phyloP scores from a whole-genome alignment of 2,888 invertebrate species.

The Himalopsyche kuldschensis region DNA sequence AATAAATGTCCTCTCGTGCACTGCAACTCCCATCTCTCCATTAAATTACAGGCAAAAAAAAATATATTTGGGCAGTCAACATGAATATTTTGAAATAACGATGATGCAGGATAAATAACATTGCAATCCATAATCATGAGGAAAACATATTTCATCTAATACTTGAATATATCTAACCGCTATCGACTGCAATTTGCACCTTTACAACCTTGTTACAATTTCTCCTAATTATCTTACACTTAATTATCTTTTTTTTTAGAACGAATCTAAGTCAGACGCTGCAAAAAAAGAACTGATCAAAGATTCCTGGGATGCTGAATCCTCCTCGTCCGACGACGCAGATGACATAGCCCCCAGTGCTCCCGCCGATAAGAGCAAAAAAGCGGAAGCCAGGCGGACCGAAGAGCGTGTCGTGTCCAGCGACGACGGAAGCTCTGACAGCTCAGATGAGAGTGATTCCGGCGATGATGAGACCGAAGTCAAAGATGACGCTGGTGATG shows the following conservation, averaged over 20 bases:
- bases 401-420: slow-evolving; percentile 51
- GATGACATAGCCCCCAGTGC: slow-evolving; percentile 49
- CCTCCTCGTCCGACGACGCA: slow-evolving; percentile 63
- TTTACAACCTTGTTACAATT: too few relatives aligned
- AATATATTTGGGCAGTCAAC: too few relatives aligned
- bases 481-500: slow-evolving; percentile 70
- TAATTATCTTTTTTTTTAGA: slow-evolving; percentile 27
- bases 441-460: slow-evolving; percentile 53
- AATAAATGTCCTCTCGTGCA: too few relatives aligned
- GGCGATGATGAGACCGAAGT: slow-evolving; percentile 61
- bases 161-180: too few relatives aligned
- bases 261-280: slow-evolving; percentile 43
- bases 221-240: too few relatives aligned
- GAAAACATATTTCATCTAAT: too few relatives aligned
- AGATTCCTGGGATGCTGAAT: slow-evolving; percentile 84
- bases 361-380: slow-evolving; percentile 35
- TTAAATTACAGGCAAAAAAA: too few relatives aligned
- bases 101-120: too few relatives aligned
- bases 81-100: too few relatives aligned
- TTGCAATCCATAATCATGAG: too few relatives aligned
- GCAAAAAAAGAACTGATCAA: slow-evolving; percentile 68
- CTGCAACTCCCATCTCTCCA: too few relatives aligned
- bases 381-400: slow-evolving; percentile 17
- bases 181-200: too few relatives aligned
- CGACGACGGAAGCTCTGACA: slow-evolving; percentile 50